phyloP scores from a whole-genome alignment of 2,113 vertebrate species.

The Oplegnathus fasciatus region DNA sequence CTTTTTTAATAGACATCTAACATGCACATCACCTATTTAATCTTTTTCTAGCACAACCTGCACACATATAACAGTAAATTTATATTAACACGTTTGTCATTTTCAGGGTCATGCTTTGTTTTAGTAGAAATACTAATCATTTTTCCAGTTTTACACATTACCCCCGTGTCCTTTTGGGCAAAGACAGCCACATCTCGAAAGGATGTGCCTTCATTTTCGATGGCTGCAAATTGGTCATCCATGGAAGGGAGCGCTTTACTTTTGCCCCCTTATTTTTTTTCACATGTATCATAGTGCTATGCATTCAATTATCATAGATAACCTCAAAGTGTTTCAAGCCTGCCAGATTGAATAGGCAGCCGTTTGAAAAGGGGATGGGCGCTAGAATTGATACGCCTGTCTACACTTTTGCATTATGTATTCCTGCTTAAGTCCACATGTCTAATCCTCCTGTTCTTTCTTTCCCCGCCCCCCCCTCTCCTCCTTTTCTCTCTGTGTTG shows the following conservation, averaged over 20 bases:
- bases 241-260: conserved; percentile 56
- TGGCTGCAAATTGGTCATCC: conserved; percentile 71
- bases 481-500: conserved; percentile 74
- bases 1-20: conserved; percentile 2
- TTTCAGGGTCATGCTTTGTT: conserved; percentile 12
- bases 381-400: conserved; percentile 71
- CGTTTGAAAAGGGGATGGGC: conserved; percentile 65
- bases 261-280: conserved; percentile 41
- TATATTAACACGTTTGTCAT: conserved; percentile 17
- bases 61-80: conserved; percentile 18
- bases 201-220: conserved; percentile 40
- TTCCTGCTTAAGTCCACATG: conserved; percentile 44
- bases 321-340: conserved; percentile 39
- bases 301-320: conserved; percentile 40
- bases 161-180: conserved; percentile 37
- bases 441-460: conserved; percentile 71
- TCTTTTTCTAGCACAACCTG: conserved; percentile 16
- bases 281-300: conserved; percentile 34
- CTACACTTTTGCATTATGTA: conserved; percentile 64
- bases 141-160: conserved; percentile 29
- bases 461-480: conserved; percentile 61
- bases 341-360: conserved; percentile 68
- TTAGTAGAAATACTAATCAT: conserved; percentile 8
- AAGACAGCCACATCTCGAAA: conserved; percentile 28
- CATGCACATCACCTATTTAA: conserved; percentile 39